A percentile compares a stretch with the other conserved stretches of the same genome.
These are phyloP conservation scores for Melanostoma mellinum DNA, from an alignment of 2,888 invertebrate genomes.

Conservation along the genomic window DNA sequence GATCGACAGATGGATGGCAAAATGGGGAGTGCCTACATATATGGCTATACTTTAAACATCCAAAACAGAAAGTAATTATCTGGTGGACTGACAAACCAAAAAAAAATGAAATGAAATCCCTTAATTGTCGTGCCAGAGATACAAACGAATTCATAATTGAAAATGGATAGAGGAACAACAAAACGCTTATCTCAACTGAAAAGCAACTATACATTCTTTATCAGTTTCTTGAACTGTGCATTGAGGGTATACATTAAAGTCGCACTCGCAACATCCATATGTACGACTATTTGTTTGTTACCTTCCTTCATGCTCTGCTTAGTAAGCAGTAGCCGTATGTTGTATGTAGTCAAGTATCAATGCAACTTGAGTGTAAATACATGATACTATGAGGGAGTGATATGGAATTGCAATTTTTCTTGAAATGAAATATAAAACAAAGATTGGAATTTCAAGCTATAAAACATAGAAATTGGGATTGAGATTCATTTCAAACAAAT, in stretches of 20 bases:
- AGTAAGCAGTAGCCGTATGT: conserved; percentile 36
- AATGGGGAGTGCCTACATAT: conserved; percentile 68
- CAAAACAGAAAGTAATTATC: conserved; percentile 33
- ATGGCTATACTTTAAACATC: conserved; percentile 5
- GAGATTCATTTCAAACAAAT: conserved; percentile 16
- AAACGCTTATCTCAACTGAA: conserved; percentile 58
- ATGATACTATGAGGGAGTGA: conserved; percentile 39
- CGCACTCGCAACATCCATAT: conserved; percentile 34
- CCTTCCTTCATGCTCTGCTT: conserved; percentile 67
- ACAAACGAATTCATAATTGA: conserved; percentile 50
- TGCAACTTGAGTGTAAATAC: conserved; percentile 34
- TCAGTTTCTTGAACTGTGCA: conserved; percentile 65
- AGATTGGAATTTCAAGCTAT: conserved; percentile 44
- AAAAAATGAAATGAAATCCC: conserved; percentile 12
- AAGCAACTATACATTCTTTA: conserved; percentile 40
- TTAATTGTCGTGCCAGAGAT: conserved; percentile 35
- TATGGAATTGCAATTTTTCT: conserved; percentile 54
- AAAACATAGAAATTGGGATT: conserved; percentile 41
- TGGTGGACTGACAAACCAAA: conserved; percentile 21
- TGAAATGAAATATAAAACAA: conserved; percentile 25
- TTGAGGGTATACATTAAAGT: conserved; percentile 8
- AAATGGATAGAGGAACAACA: conserved; percentile 56
- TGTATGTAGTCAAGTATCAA: conserved; percentile 12
- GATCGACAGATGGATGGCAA: conserved; percentile 54
- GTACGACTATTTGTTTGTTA: conserved; percentile 13